Conservation (phyloP, 2,888 invertebrate genomes). For the Tenthredo amoena region DNA sequence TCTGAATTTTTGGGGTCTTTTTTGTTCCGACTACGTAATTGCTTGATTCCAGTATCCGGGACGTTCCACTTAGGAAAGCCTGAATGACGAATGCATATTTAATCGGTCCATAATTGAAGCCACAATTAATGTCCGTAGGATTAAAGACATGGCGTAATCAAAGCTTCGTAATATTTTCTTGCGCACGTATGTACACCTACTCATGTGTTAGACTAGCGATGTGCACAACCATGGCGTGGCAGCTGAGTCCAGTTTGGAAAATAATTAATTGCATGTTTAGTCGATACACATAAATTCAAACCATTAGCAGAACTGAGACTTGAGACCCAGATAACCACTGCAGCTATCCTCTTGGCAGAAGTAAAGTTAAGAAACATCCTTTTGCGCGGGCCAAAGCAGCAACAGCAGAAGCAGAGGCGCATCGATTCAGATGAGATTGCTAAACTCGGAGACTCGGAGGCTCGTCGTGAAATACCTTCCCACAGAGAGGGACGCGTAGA, state of each 20-base stretch:
- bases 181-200: neutral
- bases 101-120: neutral
- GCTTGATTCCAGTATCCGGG: neutral
- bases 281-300: conserved; percentile 19
- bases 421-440: conserved; percentile 41
- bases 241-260: neutral
- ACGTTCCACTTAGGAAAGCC: conserved; percentile 7
- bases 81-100: conserved; percentile 9
- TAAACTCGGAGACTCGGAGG: neutral
- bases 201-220: neutral
- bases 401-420: neutral
- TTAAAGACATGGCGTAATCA: neutral
- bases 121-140: neutral
- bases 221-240: neutral
- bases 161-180: neutral
- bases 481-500: conserved; percentile 38
- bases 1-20: neutral
- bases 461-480: conserved; percentile 44
- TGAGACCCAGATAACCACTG: neutral
- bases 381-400: neutral
- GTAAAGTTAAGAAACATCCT: neutral
- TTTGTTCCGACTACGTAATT: too few species aligned
- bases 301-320: conserved; percentile 12
- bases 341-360: neutral
- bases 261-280: conserved; percentile 19